phyloP scores from a whole-genome alignment of 1,140 invertebrate species.

The Drosophila takahashii region DNA sequence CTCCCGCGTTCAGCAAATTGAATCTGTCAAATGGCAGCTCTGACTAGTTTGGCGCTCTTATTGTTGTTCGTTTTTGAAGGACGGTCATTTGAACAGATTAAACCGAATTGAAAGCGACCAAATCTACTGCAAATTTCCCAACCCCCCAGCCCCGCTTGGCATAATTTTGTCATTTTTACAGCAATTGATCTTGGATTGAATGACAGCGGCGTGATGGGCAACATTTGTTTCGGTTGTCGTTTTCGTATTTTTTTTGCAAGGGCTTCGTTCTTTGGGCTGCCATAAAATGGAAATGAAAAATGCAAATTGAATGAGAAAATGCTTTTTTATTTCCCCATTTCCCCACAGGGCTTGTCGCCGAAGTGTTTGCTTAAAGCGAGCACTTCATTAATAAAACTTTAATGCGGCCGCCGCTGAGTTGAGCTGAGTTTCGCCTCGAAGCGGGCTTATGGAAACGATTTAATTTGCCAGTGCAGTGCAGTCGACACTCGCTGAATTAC shows the following conservation, averaged over 20 bases:
- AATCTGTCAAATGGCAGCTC: constrained; percentile 69
- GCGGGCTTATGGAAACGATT: constrained; percentile 37
- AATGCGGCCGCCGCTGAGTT: constrained; percentile 19
- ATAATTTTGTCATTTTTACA: constrained; percentile 82
- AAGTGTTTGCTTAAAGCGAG: constrained; percentile 40
- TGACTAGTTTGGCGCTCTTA: constrained; percentile 49
- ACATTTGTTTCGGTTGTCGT: constrained; percentile 45
- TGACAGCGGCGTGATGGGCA: constrained; percentile 44
- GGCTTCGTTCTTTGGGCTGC: not conserved
- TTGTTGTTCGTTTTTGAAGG: constrained; percentile 26
- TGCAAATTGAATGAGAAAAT: constrained; percentile 63
- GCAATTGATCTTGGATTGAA: constrained; percentile 81
- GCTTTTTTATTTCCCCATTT: constrained; percentile 16
- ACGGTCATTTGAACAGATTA: constrained; percentile 70
- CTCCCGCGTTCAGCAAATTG: constrained; percentile 56
- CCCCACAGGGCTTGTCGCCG: constrained; percentile 20
- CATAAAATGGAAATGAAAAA: constrained; percentile 73
- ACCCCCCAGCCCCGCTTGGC: constrained; percentile 13
- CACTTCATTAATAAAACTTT: constrained; percentile 46
- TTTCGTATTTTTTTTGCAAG: constrained; percentile 1
- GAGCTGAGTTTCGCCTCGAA: constrained; percentile 6
- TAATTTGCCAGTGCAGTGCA: constrained; percentile 29
- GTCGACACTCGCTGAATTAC: constrained; percentile 52
- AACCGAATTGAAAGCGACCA: constrained; percentile 65
- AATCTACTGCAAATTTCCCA: constrained; percentile 35